Evolutionary conservation across 2,113 vertebrate species (phyloP).

Genomic region (Trichechus manatus): DNA sequence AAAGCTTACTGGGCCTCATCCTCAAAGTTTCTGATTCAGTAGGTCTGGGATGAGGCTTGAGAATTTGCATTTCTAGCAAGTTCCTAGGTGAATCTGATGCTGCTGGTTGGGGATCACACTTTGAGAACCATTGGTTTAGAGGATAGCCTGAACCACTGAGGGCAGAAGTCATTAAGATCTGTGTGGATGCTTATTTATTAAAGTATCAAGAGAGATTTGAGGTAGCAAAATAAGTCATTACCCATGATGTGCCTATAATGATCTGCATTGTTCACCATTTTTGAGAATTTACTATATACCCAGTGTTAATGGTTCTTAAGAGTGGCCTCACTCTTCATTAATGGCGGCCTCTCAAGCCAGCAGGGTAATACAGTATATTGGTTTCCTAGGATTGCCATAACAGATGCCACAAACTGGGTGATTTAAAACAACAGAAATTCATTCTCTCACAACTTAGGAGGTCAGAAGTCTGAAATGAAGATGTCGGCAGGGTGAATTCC

Average conservation of each 20-base stretch:
- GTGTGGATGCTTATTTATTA: neutral
- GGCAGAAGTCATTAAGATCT: neutral
- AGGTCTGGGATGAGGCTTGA: neutral
- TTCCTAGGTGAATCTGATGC: neutral
- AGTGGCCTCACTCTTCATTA: neutral
- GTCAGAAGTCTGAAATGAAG: neutral
- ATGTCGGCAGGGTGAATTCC: neutral
- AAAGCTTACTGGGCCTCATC: neutral
- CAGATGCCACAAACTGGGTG: neutral
- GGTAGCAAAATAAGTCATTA: neutral
- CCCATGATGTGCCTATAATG: neutral
- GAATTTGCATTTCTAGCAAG: neutral
- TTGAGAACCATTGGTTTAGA: neutral
- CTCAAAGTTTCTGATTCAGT: neutral
- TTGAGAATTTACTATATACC: neutral
- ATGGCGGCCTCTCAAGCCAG: neutral
- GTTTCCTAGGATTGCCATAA: neutral
- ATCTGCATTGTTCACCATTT: neutral
- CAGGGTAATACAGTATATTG: neutral
- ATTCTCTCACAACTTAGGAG: neutral
- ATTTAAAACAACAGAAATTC: neutral
- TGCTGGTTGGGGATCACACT: neutral
- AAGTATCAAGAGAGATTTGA: neutral
- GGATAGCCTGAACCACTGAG: neutral
- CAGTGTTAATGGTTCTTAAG: neutral